Conservation (phyloP, 2,113 vertebrate genomes). For the Pluvianellus socialis region DNA sequence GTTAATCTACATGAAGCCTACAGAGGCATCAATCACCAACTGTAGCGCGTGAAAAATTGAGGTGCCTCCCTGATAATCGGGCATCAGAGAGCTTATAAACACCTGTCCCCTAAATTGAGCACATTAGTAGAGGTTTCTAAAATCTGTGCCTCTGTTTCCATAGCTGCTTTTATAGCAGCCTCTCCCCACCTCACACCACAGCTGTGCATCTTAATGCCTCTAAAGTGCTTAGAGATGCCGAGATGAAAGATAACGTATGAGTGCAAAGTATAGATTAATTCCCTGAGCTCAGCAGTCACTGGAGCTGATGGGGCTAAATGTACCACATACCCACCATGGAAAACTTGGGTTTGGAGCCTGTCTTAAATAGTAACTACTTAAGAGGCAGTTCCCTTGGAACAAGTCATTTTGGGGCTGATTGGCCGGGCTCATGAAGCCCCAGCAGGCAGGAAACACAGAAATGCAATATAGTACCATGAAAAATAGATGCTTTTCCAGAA, state of each 20-base stretch:
- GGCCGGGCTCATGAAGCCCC: background rate
- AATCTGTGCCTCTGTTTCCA: conserved; percentile 39
- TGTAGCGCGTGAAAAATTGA: background rate
- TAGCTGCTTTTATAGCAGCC: background rate
- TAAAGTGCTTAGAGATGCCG: conserved; percentile 14
- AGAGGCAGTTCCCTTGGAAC: background rate
- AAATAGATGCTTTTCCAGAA: background rate
- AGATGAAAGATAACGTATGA: background rate
- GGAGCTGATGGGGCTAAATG: background rate
- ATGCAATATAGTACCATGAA: background rate
- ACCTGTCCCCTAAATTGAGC: background rate
- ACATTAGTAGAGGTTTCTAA: background rate
- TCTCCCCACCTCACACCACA: background rate
- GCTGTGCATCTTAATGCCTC: background rate
- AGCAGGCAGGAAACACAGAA: background rate
- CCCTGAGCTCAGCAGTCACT: background rate
- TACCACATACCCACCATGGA: background rate
- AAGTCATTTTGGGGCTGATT: background rate
- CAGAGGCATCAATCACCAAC: background rate
- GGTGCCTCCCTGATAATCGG: background rate
- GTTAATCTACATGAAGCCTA: background rate
- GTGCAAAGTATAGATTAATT: conserved; percentile 10
- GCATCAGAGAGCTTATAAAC: background rate
- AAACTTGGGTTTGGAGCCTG: background rate
- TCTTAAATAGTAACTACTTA: background rate